Evolutionary conservation across 2,113 vertebrate genomes (phyloP).

Genomic region (Eurystomus gularis): DNA sequence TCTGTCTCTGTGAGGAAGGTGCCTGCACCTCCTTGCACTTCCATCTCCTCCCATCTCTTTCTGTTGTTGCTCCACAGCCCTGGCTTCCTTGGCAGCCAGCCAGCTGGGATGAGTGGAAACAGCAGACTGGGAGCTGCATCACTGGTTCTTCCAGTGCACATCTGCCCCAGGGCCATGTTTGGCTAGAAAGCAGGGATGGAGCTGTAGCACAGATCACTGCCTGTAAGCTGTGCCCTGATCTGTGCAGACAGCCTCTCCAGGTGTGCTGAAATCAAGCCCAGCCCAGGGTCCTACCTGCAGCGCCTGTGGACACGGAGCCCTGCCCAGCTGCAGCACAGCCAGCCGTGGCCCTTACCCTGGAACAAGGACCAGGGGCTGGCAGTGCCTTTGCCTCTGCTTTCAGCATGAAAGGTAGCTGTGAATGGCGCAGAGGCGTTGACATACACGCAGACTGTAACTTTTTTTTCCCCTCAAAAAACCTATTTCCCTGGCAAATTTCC

Average conservation of each 20-base stretch:
- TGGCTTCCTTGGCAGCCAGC: neutral
- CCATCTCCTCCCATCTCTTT: neutral
- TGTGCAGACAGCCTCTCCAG: neutral
- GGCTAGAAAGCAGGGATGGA: neutral
- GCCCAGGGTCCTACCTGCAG: neutral
- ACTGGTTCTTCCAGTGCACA: neutral
- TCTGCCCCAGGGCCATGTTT: neutral
- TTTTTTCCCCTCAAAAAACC: neutral
- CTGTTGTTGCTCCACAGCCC: neutral
- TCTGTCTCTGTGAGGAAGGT: neutral
- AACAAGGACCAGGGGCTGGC: neutral
- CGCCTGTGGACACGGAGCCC: rapidly evolving
- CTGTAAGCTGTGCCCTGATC: neutral
- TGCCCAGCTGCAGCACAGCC: neutral
- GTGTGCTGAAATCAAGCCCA: neutral
- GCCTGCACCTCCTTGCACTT: neutral
- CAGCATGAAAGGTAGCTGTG: neutral
- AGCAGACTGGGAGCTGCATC: neutral
- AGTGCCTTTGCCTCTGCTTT: neutral
- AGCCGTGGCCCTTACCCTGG: rapidly evolving
- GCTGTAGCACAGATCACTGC: neutral
- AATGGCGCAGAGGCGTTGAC: neutral
- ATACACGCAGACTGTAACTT: neutral
- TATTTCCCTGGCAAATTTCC: neutral
- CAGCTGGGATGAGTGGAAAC: neutral